Evolutionary conservation across 2,888 invertebrate genomes (phyloP), one percentile per base, ranked within the genome.

Genomic region (Teinopalpus imperialis): DNA sequence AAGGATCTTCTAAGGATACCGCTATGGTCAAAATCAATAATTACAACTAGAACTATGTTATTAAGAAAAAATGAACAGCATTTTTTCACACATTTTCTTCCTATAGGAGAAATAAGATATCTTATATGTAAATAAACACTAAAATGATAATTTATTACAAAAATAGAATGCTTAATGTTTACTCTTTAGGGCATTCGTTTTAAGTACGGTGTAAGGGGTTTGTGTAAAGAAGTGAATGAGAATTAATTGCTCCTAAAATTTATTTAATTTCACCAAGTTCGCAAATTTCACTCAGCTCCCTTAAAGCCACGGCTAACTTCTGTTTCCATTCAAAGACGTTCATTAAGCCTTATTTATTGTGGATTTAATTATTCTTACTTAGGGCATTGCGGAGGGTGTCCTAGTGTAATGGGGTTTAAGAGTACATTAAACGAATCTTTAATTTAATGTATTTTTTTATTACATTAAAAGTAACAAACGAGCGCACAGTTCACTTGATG

Each of bases 281-380:
- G 39, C 39, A 45, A 45, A 45, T 45, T 43, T 45, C 39, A 40
- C 39, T 45, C 26, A 27, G 34, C 39, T 18, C 39, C 27, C 45
- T 21, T 27, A 27, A 31, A 39, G 44, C 44, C 39, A 45, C 45
- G 39, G 45, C 45, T 34, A 45, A 45, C 45, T 45, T 45, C 45
- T 45, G 45, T 40, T 39, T 39, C 27, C 32, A 45, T 27, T 39
- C 32, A 45, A 45, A 45, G 45, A 39, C 39, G 39, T 45, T 45
- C 45, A 45, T 39, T 45, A 45, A 39, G 39, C 27, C 32, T 45
- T 39, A 45, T 45, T 45, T 45, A 45, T 45, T 39, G 39, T 45
- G 39, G 32, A 45, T 45, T 45, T 45, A 39, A 45, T 45, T 45
- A 39, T 40, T 34, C 34, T 39, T 26, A 9, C 39, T 39, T 3